phyloP scores from a whole-genome alignment of 2,113 vertebrate genomes.

The Barbus barbus region DNA sequence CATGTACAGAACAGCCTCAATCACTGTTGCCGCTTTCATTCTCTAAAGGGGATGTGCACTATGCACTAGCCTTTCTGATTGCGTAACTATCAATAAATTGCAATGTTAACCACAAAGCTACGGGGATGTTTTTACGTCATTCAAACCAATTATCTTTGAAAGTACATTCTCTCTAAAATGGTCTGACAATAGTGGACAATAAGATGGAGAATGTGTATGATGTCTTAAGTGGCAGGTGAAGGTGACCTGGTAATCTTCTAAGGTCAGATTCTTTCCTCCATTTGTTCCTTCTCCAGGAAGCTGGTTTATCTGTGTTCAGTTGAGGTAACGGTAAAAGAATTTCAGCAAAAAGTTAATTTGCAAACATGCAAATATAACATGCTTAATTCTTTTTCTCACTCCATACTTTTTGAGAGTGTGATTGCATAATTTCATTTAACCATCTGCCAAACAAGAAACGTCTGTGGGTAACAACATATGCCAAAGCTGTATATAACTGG shows the following conservation, averaged over 20 bases:
- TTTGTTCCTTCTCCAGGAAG: not conserved
- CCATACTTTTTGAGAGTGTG: not conserved
- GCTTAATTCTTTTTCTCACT: not conserved
- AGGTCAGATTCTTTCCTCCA: not conserved
- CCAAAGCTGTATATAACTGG: not conserved
- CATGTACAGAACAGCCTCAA: not conserved
- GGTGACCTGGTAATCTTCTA: not conserved
- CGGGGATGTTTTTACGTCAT: not conserved
- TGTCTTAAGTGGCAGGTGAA: not conserved
- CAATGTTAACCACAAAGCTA: constrained; percentile 13
- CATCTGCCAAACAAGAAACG: not conserved
- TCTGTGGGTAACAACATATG: not conserved
- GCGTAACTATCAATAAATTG: not conserved
- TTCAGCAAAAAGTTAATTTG: not conserved
- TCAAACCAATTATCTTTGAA: constrained; percentile 21
- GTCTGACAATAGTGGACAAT: too few relatives aligned
- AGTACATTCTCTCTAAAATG: too few relatives aligned
- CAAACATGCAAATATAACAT: not conserved
- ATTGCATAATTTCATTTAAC: not conserved
- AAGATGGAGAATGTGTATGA: not conserved
- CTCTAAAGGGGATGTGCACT: not conserved
- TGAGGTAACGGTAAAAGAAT: not conserved
- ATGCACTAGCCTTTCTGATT: constrained; percentile 2
- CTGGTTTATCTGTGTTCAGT: not conserved
- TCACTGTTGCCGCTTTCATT: not conserved